Percentiles rank a stretch among this genome's conserved stretches.
phyloP scores from a whole-genome alignment of 2,888 invertebrate species.

The Macaria notata region DNA sequence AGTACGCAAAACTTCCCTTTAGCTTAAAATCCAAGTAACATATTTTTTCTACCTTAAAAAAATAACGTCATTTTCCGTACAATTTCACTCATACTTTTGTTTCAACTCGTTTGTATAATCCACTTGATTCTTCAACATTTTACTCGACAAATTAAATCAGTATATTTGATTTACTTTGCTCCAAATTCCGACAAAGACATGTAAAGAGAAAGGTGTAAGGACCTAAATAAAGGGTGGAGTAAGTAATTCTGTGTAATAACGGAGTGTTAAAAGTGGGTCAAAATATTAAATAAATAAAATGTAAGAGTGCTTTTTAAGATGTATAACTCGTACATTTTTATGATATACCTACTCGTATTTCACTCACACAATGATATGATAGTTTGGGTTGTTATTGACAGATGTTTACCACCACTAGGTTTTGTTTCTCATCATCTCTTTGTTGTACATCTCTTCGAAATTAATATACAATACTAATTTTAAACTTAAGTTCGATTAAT shows the following conservation, averaged over 20 bases:
- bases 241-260: constrained; percentile 27
- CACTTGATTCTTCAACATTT: constrained; percentile 14
- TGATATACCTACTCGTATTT: no score
- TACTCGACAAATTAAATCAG: constrained; percentile 29
- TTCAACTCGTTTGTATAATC: constrained; percentile 13
- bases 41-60: not conserved
- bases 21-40: no score
- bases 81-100: constrained; percentile 13
- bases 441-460: no score
- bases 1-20: no score
- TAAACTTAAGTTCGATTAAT: no score
- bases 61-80: constrained; percentile 5
- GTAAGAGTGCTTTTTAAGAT: constrained; percentile 21
- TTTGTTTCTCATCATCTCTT: no score
- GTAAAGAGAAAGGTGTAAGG: constrained; percentile 36
- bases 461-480: no score
- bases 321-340: not conserved
- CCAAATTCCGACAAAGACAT: constrained; percentile 30
- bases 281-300: constrained; percentile 17
- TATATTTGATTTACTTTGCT: constrained; percentile 36
- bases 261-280: constrained; percentile 38
- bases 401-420: no score
- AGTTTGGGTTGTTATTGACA: no score
- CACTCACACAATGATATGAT: no score
- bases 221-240: constrained; percentile 39